Conservation (phyloP, 2,113 vertebrate genomes). For the Siniperca chuatsi region DNA sequence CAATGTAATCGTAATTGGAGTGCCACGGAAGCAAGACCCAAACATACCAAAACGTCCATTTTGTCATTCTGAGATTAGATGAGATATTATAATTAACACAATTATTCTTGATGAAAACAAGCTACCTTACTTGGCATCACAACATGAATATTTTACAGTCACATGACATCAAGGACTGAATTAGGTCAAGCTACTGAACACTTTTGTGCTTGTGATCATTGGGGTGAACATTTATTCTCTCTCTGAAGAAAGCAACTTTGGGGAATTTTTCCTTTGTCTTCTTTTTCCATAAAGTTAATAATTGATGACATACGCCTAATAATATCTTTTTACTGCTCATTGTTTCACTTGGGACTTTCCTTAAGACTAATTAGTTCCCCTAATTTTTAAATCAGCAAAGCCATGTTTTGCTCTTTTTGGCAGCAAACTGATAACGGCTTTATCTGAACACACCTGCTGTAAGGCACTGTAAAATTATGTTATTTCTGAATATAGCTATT, state of each 20-base stretch:
- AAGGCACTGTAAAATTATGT: constrained; percentile 52
- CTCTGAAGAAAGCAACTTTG: constrained; percentile 61
- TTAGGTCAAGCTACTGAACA: constrained; percentile 55
- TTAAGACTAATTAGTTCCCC: constrained; percentile 76
- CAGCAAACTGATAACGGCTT: constrained; percentile 73
- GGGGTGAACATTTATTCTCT: constrained; percentile 62
- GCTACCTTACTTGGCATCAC: constrained; percentile 31
- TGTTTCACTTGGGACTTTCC: constrained; percentile 74
- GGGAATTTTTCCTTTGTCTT: constrained; percentile 64
- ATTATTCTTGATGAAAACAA: constrained; percentile 21
- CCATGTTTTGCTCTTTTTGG: constrained; percentile 71
- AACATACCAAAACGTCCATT: not conserved
- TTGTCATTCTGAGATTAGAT: constrained; percentile 7
- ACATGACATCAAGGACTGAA: constrained; percentile 55
- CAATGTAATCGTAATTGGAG: not conserved
- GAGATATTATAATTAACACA: not conserved
- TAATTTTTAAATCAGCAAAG: constrained; percentile 74
- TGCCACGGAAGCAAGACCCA: not conserved
- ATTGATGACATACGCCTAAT: constrained; percentile 76
- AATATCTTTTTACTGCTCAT: constrained; percentile 75
- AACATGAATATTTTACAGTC: constrained; percentile 47
- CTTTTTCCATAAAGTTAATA: constrained; percentile 72
- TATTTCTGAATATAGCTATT: constrained; percentile 54
- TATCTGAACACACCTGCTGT: constrained; percentile 72
- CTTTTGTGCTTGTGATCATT: constrained; percentile 48